Conservation (phyloP, 2,888 invertebrate species). For the Plagodis pulveraria region DNA sequence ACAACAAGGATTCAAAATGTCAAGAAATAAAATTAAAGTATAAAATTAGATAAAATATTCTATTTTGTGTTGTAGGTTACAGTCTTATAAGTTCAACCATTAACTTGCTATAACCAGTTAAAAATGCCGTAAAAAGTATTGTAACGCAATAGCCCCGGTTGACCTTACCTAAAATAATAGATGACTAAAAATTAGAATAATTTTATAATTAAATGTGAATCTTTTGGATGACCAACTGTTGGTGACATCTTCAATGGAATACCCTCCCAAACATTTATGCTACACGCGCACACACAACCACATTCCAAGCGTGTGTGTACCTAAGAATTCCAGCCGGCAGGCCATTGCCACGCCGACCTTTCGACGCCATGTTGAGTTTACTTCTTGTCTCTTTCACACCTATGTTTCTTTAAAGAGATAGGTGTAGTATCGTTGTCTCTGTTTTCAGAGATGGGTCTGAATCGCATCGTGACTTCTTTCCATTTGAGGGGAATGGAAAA, state of each 20-base stretch:
- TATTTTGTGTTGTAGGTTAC: too few species aligned
- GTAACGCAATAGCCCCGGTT: too few species aligned
- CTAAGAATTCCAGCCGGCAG: conserved; percentile 64
- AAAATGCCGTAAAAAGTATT: too few species aligned
- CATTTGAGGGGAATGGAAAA: conserved; percentile 73
- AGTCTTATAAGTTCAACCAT: too few species aligned
- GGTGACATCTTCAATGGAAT: conserved; percentile 48
- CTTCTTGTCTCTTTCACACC: conserved; percentile 58
- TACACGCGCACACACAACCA: conserved; percentile 59
- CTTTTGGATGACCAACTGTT: conserved; percentile 44
- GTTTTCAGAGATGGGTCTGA: conserved; percentile 50
- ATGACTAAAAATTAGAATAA: too few species aligned
- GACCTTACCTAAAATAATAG: too few species aligned
- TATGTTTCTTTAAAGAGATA: conserved; percentile 43
- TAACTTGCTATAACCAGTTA: too few species aligned
- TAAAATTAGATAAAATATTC: too few species aligned
- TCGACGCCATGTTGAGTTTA: conserved; percentile 76
- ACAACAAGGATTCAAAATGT: too few species aligned
- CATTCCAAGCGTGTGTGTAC: conserved; percentile 58
- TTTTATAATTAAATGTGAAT: background rate
- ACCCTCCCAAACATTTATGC: conserved; percentile 60
- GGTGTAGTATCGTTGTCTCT: conserved; percentile 55
- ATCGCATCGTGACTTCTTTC: conserved; percentile 69
- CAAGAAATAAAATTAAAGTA: too few species aligned
- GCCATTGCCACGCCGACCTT: conserved; percentile 58